Evolutionary conservation across 1,140 invertebrate genomes (phyloP).

Genomic region (Hyles vespertilio): DNA sequence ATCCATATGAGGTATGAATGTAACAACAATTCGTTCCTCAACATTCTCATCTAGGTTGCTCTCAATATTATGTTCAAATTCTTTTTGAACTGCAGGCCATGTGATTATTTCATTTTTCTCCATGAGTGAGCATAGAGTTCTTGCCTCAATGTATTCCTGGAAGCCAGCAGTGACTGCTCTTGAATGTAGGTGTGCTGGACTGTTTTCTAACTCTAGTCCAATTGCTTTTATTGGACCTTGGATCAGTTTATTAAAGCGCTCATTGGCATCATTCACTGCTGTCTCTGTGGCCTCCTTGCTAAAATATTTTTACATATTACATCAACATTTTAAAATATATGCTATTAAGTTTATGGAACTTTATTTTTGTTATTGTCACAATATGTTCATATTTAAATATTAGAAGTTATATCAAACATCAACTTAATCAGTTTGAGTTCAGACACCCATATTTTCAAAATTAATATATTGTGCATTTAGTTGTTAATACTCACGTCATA

Average conservation of each 20-base stretch:
- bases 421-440: neutral
- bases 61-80: conserved; percentile 40
- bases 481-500: conserved; percentile 51
- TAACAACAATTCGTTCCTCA: conserved; percentile 28
- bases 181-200: conserved; percentile 85
- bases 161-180: conserved; percentile 86
- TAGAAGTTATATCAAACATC: neutral
- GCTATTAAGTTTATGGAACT: neutral
- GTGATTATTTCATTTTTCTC: conserved; percentile 45
- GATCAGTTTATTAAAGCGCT: conserved; percentile 78
- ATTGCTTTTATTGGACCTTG: conserved; percentile 80
- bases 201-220: conserved; percentile 82
- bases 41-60: conserved; percentile 20
- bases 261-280: conserved; percentile 81
- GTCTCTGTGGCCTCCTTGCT: conserved; percentile 77
- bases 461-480: conserved; percentile 7
- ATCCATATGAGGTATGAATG: conserved; percentile 79
- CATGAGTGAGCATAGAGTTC: conserved; percentile 71
- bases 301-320: conserved; percentile 17
- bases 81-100: conserved; percentile 50
- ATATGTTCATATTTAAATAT: neutral
- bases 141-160: conserved; percentile 93
- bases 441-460: conserved; percentile 1
- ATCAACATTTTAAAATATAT: neutral
- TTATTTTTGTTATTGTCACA: neutral